These are phyloP conservation scores for Nothobranchius furzeri DNA, from an alignment of 2,113 vertebrate genomes.

Conservation along the genomic window DNA sequence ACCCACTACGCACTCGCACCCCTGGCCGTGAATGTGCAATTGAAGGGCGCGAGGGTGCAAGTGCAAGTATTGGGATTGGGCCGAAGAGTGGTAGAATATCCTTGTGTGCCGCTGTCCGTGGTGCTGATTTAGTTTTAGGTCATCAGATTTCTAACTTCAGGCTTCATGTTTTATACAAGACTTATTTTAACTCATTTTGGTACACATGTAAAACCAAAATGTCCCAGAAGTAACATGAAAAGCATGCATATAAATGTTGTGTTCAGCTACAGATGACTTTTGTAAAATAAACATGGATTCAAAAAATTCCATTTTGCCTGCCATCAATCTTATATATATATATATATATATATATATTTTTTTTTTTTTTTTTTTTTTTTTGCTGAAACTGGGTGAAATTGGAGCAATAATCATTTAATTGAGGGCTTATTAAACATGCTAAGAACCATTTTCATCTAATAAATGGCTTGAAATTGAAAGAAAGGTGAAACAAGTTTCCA, in stretches of 20 bases:
- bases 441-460: background rate
- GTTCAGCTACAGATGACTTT: background rate
- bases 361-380: background rate
- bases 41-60: too few relatives aligned
- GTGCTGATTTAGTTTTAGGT: too few relatives aligned
- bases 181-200: too few relatives aligned
- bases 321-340: background rate
- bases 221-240: too few relatives aligned
- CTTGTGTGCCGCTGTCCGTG: too few relatives aligned
- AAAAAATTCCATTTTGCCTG: slow-evolving; percentile 7
- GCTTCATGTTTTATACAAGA: too few relatives aligned
- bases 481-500: background rate
- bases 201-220: too few relatives aligned
- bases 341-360: background rate
- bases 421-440: background rate
- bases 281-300: background rate
- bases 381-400: background rate
- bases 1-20: too few relatives aligned
- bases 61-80: too few relatives aligned
- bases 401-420: background rate
- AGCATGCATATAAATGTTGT: background rate
- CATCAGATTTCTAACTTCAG: too few relatives aligned
- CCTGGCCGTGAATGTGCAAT: too few relatives aligned
- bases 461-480: background rate
- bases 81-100: too few relatives aligned